These are phyloP conservation scores for Calypte anna DNA, from an alignment of 2,113 vertebrate genomes.

Conservation along the genomic window DNA sequence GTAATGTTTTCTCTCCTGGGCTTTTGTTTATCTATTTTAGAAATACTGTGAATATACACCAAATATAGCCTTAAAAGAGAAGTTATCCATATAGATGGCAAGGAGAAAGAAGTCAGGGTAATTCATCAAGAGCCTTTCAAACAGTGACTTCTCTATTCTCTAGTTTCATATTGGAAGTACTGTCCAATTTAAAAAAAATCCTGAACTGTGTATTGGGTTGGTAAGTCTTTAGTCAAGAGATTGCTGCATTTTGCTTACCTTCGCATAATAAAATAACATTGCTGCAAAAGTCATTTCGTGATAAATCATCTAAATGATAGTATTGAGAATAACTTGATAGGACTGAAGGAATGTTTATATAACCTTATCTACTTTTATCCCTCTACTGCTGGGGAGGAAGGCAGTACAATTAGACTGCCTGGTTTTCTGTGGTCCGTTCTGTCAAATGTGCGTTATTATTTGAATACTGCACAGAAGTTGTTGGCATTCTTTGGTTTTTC, in stretches of 20 bases:
- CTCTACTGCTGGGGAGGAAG: background rate
- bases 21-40: background rate
- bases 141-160: background rate
- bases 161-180: background rate
- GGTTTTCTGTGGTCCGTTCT: background rate
- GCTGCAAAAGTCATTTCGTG: background rate
- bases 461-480: background rate
- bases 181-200: background rate
- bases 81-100: background rate
- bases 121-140: background rate
- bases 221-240: background rate
- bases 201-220: background rate
- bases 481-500: background rate
- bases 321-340: background rate
- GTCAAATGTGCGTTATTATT: background rate
- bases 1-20: background rate
- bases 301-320: background rate
- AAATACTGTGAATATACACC: background rate
- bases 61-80: background rate
- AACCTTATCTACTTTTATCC: background rate
- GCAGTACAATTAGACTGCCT: background rate
- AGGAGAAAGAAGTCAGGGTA: background rate
- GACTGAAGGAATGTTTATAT: background rate
- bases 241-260: background rate
- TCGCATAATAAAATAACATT: background rate